Evolutionary conservation across 2,797 vertebrate genomes (phyloP).

Genomic region (Semotilus atromaculatus): DNA sequence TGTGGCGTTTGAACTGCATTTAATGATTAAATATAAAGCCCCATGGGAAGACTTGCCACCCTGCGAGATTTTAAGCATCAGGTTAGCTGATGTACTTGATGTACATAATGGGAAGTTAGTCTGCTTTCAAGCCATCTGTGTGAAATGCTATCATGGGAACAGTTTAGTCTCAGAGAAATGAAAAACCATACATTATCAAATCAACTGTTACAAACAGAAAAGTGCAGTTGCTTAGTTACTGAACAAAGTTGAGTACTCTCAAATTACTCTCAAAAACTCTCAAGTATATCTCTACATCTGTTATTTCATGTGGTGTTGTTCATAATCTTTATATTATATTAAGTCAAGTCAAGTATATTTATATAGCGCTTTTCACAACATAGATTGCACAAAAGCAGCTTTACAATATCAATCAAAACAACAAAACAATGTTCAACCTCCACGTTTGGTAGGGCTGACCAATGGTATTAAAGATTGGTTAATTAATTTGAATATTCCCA

Average conservation of each 20-base stretch:
- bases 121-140: constrained; percentile 15
- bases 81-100: constrained; percentile 40
- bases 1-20: constrained; percentile 64
- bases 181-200: constrained; percentile 36
- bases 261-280: background rate
- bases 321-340: background rate
- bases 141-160: constrained; percentile 14
- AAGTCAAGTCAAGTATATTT: too few relatives aligned
- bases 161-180: constrained; percentile 19
- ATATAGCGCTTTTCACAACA: too few relatives aligned
- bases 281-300: background rate
- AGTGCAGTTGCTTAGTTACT: constrained; percentile 35
- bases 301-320: background rate
- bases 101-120: constrained; percentile 7
- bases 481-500: too few relatives aligned
- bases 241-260: constrained; percentile 1
- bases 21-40: constrained; percentile 52
- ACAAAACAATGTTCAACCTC: too few relatives aligned
- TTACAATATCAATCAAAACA: too few relatives aligned
- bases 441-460: too few relatives aligned
- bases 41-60: constrained; percentile 20
- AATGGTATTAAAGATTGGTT: too few relatives aligned
- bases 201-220: constrained; percentile 23
- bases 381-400: too few relatives aligned
- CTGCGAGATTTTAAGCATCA: constrained; percentile 31